phyloP scores from a whole-genome alignment of 2,888 invertebrate genomes.

The Pinctada fucata region DNA sequence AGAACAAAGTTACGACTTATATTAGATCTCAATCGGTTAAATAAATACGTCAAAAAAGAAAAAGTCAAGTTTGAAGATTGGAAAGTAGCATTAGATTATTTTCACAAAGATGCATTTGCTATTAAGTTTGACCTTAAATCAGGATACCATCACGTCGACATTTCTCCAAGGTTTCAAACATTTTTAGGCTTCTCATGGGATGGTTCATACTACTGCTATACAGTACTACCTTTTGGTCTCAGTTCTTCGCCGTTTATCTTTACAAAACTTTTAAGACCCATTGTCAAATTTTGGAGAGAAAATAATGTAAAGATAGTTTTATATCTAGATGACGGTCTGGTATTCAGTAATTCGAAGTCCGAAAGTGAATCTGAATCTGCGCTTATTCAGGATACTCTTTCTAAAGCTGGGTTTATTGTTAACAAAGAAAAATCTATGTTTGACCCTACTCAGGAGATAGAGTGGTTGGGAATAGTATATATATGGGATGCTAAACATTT shows the following conservation, averaged over 20 bases:
- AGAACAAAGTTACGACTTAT: conserved; percentile 12
- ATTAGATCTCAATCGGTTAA: conserved; percentile 4
- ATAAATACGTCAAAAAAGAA: background rate
- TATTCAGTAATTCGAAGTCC: too few species aligned
- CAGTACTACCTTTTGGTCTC: conserved; percentile 35
- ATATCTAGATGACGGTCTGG: too few species aligned
- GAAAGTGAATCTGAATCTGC: too few species aligned
- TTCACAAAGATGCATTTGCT: conserved; percentile 30
- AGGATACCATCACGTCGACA: conserved; percentile 33
- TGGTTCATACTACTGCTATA: conserved; percentile 31
- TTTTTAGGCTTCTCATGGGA: conserved; percentile 31
- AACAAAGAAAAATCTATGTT: too few species aligned
- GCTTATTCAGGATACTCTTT: too few species aligned
- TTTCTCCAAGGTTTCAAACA: conserved; percentile 10
- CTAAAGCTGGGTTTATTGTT: too few species aligned
- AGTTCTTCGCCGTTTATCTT: conserved; percentile 35
- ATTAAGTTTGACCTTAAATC: conserved; percentile 40
- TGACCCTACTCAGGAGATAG: too few species aligned
- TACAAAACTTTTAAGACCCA: conserved; percentile 31
- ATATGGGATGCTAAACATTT: too few species aligned
- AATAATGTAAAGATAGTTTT: too few species aligned
- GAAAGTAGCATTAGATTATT: conserved; percentile 38
- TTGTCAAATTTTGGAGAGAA: conserved; percentile 37
- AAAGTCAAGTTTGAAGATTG: conserved; percentile 41
- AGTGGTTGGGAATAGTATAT: too few species aligned